These are phyloP conservation scores for Pocillopora damicornis DNA, from an alignment of 64 coral and sea anemone species.

Conservation along the genomic window DNA sequence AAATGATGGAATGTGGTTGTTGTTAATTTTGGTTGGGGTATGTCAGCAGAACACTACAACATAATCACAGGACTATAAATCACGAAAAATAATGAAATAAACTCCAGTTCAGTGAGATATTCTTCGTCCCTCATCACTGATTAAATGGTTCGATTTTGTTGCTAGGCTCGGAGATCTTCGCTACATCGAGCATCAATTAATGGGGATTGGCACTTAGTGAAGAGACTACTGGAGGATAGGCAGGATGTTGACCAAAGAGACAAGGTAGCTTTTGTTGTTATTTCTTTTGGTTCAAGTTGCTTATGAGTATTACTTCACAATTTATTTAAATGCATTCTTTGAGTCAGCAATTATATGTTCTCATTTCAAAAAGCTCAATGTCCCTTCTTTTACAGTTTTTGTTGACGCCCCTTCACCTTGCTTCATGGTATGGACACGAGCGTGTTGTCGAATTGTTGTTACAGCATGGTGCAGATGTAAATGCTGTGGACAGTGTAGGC, in stretches of 20 bases:
- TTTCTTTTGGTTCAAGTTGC: neutral
- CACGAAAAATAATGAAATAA: too few relatives aligned
- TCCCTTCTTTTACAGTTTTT: neutral
- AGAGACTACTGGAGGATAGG: neutral
- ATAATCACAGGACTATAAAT: too few relatives aligned
- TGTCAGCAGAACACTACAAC: too few relatives aligned
- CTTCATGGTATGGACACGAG: conserved; percentile 3
- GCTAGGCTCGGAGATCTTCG: neutral
- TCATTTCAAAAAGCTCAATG: neutral
- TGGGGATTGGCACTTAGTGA: neutral
- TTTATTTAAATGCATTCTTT: too few relatives aligned
- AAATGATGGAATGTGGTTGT: too few relatives aligned
- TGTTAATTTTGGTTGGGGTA: too few relatives aligned
- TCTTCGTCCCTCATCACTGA: too few relatives aligned
- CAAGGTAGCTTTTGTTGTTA: neutral
- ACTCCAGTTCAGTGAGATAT: too few relatives aligned
- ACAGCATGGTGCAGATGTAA: neutral
- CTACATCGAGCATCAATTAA: neutral
- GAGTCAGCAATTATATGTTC: too few relatives aligned
- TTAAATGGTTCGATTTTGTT: neutral
- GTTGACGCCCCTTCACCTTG: conserved; percentile 7
- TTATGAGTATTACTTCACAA: neutral
- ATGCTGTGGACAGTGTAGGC: neutral
- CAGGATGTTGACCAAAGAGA: conserved; percentile 1
- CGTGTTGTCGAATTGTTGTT: conserved; percentile 6